These are phyloP conservation scores for Tipula vernalis DNA, from an alignment of 2,888 invertebrate species.

Conservation along the genomic window DNA sequence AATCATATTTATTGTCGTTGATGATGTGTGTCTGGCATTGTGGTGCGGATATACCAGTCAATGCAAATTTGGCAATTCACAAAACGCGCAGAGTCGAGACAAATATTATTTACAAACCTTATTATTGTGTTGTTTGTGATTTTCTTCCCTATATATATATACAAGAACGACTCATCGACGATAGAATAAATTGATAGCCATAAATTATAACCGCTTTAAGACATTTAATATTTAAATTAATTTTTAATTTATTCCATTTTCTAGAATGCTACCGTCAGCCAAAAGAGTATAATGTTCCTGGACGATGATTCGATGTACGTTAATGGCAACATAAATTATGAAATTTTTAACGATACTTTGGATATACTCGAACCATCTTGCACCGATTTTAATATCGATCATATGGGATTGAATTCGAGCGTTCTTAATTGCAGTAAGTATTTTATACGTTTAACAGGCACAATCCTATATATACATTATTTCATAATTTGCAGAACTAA, in stretches of 20 bases:
- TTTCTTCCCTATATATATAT: neutral
- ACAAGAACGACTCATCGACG: neutral
- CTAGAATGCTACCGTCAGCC: conserved; percentile 28
- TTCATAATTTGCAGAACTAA: conserved; percentile 23
- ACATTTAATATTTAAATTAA: neutral
- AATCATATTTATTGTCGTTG: neutral
- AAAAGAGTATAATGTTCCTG: conserved; percentile 27
- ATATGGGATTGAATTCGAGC: conserved; percentile 28
- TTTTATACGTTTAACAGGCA: neutral
- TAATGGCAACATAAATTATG: conserved; percentile 27
- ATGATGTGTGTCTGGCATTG: neutral
- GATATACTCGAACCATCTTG: conserved; percentile 27
- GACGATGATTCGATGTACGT: conserved; percentile 30
- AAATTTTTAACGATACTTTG: conserved; percentile 27
- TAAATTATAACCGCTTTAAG: neutral
- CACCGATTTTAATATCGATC: conserved; percentile 31
- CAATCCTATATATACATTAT: neutral
- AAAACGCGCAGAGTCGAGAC: neutral
- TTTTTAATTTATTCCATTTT: conserved; percentile 11
- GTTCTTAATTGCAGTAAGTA: conserved; percentile 34
- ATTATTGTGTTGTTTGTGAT: neutral
- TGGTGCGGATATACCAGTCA: neutral
- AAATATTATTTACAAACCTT: neutral
- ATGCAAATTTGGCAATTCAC: neutral
- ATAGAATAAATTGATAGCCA: neutral